Evolutionary conservation across 2,113 vertebrate genomes (phyloP).

Genomic region (Rhinogobius similis): DNA sequence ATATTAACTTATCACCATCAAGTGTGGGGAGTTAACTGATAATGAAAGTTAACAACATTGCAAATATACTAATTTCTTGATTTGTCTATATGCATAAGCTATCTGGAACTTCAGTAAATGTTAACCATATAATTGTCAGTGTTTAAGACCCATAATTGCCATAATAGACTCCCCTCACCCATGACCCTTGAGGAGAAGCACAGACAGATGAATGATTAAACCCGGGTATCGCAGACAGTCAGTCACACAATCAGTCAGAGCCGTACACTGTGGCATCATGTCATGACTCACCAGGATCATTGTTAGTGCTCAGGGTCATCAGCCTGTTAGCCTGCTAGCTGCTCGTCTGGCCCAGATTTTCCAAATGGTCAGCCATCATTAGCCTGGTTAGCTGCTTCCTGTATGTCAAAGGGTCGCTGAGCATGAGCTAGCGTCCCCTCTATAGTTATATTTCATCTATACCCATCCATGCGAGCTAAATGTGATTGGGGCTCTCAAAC

Average conservation of each 20-base stretch:
- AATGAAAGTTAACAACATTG: no score
- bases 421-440: constrained; percentile 11
- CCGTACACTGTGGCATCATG: not conserved
- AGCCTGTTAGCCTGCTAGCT: constrained; percentile 14
- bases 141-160: not conserved
- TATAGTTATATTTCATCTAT: constrained; percentile 31
- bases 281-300: constrained; percentile 27
- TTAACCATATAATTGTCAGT: no score
- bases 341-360: constrained; percentile 29
- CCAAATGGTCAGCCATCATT: constrained; percentile 47
- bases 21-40: not conserved
- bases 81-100: no score
- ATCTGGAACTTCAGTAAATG: no score
- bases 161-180: not conserved
- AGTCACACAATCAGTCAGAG: not conserved
- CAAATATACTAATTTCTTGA: no score
- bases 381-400: constrained; percentile 34
- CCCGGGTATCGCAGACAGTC: not conserved
- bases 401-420: constrained; percentile 33
- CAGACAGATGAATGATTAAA: not conserved
- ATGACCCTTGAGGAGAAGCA: not conserved
- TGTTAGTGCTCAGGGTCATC: constrained; percentile 13
- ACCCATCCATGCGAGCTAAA: constrained; percentile 48
- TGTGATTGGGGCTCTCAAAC: constrained; percentile 50
- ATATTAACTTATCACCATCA: not conserved